A percentile compares a stretch with the other conserved stretches of the same genome.
Evolutionary conservation across 2,113 vertebrate species (phyloP).

Genomic region (Saccopteryx leptura): DNA sequence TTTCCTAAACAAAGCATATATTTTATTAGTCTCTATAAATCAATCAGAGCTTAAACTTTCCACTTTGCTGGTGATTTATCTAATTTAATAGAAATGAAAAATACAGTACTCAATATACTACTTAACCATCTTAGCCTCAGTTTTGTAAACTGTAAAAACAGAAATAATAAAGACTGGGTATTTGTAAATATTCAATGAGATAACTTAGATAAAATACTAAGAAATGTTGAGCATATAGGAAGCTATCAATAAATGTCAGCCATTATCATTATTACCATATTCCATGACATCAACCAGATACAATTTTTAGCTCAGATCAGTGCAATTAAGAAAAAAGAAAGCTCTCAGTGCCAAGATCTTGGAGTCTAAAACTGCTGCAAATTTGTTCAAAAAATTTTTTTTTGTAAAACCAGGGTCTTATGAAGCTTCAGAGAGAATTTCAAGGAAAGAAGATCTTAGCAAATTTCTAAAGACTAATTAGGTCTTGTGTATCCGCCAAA

Average conservation of each 20-base stretch:
- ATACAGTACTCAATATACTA: background rate
- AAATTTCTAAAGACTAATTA: constrained; percentile 43
- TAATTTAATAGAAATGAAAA: constrained; percentile 20
- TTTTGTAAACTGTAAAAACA: background rate
- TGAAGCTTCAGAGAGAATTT: background rate
- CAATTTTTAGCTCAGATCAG: background rate
- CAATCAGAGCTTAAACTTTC: background rate
- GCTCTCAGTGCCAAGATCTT: background rate
- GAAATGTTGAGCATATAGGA: background rate
- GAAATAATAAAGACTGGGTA: background rate
- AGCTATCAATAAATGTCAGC: background rate
- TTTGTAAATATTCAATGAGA: background rate
- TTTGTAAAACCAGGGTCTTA: background rate
- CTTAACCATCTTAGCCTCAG: background rate
- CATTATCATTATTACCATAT: background rate
- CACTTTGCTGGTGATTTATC: background rate
- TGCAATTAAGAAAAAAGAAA: background rate
- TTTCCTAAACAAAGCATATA: background rate
- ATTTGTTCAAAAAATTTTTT: background rate
- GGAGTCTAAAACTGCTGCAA: background rate
- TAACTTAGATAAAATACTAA: background rate
- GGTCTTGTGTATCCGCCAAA: background rate
- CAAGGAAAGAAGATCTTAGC: background rate
- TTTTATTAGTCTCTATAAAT: background rate
- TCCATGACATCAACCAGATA: background rate